These are phyloP conservation scores for Corythornis vintsioides DNA, from an alignment of 2,113 vertebrate genomes.

Conservation along the genomic window DNA sequence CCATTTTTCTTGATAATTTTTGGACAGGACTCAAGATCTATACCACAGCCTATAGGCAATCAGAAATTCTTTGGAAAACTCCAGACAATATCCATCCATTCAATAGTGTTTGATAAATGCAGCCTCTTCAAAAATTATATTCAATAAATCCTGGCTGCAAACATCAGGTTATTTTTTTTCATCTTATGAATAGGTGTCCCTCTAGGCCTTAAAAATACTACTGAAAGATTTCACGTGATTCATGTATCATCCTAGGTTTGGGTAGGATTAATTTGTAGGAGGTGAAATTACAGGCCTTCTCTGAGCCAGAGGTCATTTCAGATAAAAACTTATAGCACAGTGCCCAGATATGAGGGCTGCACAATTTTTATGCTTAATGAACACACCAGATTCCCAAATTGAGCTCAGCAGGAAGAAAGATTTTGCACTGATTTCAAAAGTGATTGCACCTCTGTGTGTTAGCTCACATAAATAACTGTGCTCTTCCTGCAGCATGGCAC, in stretches of 20 bases:
- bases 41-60: neutral
- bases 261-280: slow-evolving; percentile 16
- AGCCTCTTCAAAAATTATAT: neutral
- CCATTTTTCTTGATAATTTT: neutral
- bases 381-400: neutral
- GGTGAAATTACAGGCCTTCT: slow-evolving; percentile 2
- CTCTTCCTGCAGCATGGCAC: neutral
- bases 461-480: neutral
- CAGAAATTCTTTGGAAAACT: neutral
- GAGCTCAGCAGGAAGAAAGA: slow-evolving; percentile 28
- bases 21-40: neutral
- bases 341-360: neutral
- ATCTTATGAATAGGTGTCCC: neutral
- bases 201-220: neutral
- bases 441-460: neutral
- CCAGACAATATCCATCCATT: neutral
- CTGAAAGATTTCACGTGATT: slow-evolving; percentile 25
- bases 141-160: neutral
- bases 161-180: neutral
- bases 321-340: neutral
- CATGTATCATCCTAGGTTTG: neutral
- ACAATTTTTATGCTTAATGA: slow-evolving; percentile 11
- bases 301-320: slow-evolving; percentile 20
- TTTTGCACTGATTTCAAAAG: slow-evolving; percentile 22
- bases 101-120: neutral